These are phyloP conservation scores for Enteromius anoplus DNA, from an alignment of 2,797 vertebrate genomes.

Conservation along the genomic window DNA sequence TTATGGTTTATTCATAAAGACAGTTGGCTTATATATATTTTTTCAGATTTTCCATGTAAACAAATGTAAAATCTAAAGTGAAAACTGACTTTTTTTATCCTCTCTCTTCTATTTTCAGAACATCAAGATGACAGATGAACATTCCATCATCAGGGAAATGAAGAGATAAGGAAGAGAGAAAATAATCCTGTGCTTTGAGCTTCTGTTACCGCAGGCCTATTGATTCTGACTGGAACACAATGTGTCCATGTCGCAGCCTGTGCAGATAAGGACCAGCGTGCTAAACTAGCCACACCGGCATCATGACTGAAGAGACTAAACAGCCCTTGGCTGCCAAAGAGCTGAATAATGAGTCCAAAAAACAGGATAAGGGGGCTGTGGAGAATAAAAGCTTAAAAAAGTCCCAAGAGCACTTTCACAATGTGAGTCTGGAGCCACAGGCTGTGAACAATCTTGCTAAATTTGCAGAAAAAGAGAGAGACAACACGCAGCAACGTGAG, in stretches of 20 bases:
- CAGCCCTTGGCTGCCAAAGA: constrained; percentile 81
- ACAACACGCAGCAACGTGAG: constrained; percentile 86
- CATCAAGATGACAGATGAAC: constrained; percentile 68
- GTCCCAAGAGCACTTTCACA: constrained; percentile 74
- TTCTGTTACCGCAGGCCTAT: constrained; percentile 70
- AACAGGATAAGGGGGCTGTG: constrained; percentile 78
- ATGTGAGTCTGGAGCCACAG: constrained; percentile 73
- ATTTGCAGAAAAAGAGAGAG: constrained; percentile 79
- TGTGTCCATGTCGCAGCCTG: constrained; percentile 77
- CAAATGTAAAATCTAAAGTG: background rate
- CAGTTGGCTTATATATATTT: no score
- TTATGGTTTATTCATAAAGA: background rate
- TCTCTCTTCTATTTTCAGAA: constrained; percentile 65
- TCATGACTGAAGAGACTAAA: constrained; percentile 92
- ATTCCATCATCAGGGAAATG: constrained; percentile 67
- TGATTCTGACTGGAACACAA: constrained; percentile 73
- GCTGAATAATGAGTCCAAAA: constrained; percentile 78
- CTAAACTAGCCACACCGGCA: constrained; percentile 75
- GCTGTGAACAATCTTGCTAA: constrained; percentile 67
- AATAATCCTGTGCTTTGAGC: constrained; percentile 72
- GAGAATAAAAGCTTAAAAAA: constrained; percentile 79
- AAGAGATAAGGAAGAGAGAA: constrained; percentile 74
- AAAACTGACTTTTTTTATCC: background rate
- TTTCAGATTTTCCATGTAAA: background rate
- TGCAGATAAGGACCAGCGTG: constrained; percentile 78